Evolutionary conservation across 2,888 invertebrate species (phyloP), one percentile per base, ranked within the genome.

Genomic region (Sabellastarte sp.): DNA sequence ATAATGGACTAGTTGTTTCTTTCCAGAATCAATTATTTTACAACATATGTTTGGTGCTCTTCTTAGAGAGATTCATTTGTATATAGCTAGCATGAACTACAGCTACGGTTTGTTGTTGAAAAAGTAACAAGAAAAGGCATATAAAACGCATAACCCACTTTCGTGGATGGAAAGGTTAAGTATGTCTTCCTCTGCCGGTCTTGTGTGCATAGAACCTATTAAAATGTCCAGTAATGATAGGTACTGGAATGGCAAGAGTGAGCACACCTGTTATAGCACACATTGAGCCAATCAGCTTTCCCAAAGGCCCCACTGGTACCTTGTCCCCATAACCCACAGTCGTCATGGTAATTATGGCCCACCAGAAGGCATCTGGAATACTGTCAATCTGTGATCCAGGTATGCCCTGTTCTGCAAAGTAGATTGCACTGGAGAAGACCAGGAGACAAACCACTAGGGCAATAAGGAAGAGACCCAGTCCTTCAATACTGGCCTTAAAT

Each of bases 191-290:
- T 78, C 60, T 73, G 57, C 69, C 69, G 2, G 69, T 69, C 33
- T 69, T 68, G 60, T 65, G 65, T 3, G 64, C 32, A 53, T 69
- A 69, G 60, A 68, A 69, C 10, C 67, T 53, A 51, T 69, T 67
- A 77, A 86, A 86, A 74, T 86, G 85, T 60, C 84, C 83, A 3
- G 85, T 85, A 59, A 85, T 84, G 55, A 86, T 84, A 0, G 85
- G 86, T 24, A 85, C 85, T 5, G 85, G 85, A 30, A 86, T 80
- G 4, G 85, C 85, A 29, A 86, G 76, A 20, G 84, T 83, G 41
- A 86, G 76, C 3, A 85, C 84, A n/a, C 86, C 86, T 50, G 83
- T 81, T 52, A 86, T 68, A 15, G 83, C 82, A 73, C 83, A 83
- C 52, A 80, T 70, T 57, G 75, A 74, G 15, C 84, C 84, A 4